phyloP scores from a whole-genome alignment of 2,797 vertebrate species.

The Borostomias antarcticus region DNA sequence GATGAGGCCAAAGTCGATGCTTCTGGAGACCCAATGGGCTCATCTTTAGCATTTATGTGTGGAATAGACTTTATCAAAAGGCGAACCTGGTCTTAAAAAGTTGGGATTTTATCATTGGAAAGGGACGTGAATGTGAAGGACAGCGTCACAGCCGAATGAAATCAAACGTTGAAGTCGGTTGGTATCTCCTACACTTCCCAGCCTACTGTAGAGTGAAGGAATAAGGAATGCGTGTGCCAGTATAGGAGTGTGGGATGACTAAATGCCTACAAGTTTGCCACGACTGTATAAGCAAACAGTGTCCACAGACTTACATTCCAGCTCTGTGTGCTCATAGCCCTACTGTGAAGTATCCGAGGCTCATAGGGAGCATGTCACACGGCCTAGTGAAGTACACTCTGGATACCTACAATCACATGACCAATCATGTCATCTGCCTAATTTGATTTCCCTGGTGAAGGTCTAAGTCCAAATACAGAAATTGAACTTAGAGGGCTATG shows the following conservation, averaged over 20 bases:
- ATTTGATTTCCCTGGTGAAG: not conserved
- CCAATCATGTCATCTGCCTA: not conserved
- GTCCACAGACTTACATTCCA: conserved; percentile 1
- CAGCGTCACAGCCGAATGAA: no score
- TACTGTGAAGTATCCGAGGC: not conserved
- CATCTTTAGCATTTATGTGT: not conserved
- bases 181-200: no score
- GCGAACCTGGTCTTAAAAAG: no score
- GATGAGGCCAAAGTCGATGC: conserved; percentile 24
- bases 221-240: no score
- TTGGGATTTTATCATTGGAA: no score
- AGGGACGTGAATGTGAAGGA: no score
- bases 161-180: not conserved
- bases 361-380: not conserved
- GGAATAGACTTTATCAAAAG: not conserved
- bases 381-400: not conserved
- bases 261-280: no score
- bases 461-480: not conserved
- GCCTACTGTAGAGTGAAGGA: no score
- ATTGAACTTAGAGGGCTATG: not conserved
- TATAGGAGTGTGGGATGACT: no score
- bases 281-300: not conserved
- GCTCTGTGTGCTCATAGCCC: not conserved
- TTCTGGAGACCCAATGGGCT: not conserved
- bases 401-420: not conserved